Base-by-base conservation (phyloP, 2,113 vertebrate species). In the Hyaena hyaena region DNA sequence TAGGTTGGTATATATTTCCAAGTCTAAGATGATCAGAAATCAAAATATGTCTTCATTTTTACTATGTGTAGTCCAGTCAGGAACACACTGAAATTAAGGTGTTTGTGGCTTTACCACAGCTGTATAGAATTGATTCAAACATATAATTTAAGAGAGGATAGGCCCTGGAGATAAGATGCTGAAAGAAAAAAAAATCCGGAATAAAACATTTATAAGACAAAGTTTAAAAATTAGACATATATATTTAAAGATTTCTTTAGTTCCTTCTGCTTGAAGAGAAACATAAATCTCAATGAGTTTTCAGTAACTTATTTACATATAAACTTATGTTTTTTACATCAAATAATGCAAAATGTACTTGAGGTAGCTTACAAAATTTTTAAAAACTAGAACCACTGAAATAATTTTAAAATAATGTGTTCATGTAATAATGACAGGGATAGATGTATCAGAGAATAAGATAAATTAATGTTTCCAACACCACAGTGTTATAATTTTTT, bases 161-260 rank as follows among this genome's bases (percentile, higher is more conserved):
- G 28, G 17, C 66, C 96, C 77, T 93, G 58, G 68, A 93, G 73
- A 74, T 21, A 82, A 53, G 15, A 45, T 35, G 10, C 24, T 81
- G 26, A 96, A 74, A 63, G 23, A 68, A 77, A 94, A 68, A 69
- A 45, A 86, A 68, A 14, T 55, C 65, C 33, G 55, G 1, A 71
- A 87, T 97, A 87, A 96, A 98, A 95, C 33, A 84, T 92, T 74
- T 89, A 92, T 96, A 86, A 89, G 48, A 88, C n/a, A 93, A 88
- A 90, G 48, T 90, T 97, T 7, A 95, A 97, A 96, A 97, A 92
- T 84, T 89, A 96, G 45, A 86, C 48, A 94, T 89, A 82, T 21
- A 84, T 93, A 81, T 88, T 93, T 96, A 93, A 97, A 88, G 50
- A 89, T 73, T 58, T 68, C n/a, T 93, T 81, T 81, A 80, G 58